phyloP scores from a whole-genome alignment of 1,140 invertebrate genomes.

The Drosophila elegans region DNA sequence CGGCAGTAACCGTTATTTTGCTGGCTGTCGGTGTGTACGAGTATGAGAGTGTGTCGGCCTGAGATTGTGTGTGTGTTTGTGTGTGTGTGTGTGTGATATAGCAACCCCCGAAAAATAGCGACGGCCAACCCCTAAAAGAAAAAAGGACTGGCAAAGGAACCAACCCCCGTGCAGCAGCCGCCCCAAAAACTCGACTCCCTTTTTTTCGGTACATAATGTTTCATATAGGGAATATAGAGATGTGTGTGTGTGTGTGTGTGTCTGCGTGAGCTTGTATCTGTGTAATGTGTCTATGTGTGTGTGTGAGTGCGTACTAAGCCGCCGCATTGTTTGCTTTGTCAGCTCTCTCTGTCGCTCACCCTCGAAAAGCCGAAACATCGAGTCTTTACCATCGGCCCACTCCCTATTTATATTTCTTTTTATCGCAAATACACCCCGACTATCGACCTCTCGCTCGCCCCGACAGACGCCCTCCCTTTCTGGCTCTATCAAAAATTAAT shows the following conservation, averaged over 20 bases:
- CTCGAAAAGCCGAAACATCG: slow-evolving; percentile 3
- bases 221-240: slow-evolving; percentile 29
- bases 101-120: slow-evolving; percentile 57
- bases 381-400: slow-evolving; percentile 10
- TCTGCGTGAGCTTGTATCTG: not conserved
- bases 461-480: slow-evolving; percentile 1
- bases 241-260: slow-evolving; percentile 17
- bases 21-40: not conserved
- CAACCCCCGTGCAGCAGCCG: slow-evolving; percentile 62
- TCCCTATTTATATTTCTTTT: slow-evolving; percentile 7
- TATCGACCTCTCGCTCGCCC: not conserved
- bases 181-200: slow-evolving; percentile 50
- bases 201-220: slow-evolving; percentile 21
- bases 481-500: slow-evolving; percentile 77
- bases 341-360: slow-evolving; percentile 12
- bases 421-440: slow-evolving; percentile 44
- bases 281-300: slow-evolving; percentile 16
- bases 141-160: slow-evolving; percentile 39
- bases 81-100: slow-evolving; percentile 16
- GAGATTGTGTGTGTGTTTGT: not conserved
- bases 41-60: not conserved
- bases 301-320: slow-evolving; percentile 68
- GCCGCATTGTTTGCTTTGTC: slow-evolving; percentile 73
- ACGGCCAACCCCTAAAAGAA: slow-evolving; percentile 42
- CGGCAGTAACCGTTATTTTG: slow-evolving; percentile 44